Percentiles rank a stretch among this genome's conserved stretches.
Conservation (phyloP, 2,888 invertebrate genomes). For the Rotaria socialis region DNA sequence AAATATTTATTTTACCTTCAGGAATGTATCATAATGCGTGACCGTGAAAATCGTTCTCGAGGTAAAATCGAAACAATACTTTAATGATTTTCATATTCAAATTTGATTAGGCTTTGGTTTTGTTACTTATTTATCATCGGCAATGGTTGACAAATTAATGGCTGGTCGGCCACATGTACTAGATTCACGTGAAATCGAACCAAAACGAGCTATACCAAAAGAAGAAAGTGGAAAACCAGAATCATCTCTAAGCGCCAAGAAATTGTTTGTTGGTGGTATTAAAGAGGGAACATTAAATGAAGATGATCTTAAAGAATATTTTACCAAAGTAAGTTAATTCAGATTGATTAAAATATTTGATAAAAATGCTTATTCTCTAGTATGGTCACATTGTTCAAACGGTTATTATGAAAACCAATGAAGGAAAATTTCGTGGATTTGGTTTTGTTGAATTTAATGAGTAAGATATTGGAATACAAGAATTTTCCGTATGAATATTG, state of each 20-base stretch:
- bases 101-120: slow-evolving; percentile 58
- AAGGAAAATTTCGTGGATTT: slow-evolving; percentile 90
- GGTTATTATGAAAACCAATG: slow-evolving; percentile 54
- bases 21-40: slow-evolving; percentile 37
- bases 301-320: slow-evolving; percentile 17
- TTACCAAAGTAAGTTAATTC: neutral
- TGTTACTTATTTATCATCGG: slow-evolving; percentile 14
- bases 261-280: slow-evolving; percentile 32
- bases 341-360: too few species aligned
- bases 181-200: slow-evolving; percentile 24
- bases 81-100: neutral
- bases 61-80: neutral
- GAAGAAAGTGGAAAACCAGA: slow-evolving; percentile 74
- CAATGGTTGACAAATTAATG: slow-evolving; percentile 17
- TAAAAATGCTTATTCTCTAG: slow-evolving; percentile 58
- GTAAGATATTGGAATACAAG: slow-evolving; percentile 66
- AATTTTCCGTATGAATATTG: too few species aligned
- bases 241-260: slow-evolving; percentile 77
- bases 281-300: slow-evolving; percentile 61
- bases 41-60: neutral
- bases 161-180: slow-evolving; percentile 11
- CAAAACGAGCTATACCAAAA: slow-evolving; percentile 23
- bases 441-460: slow-evolving; percentile 94
- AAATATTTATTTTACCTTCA: neutral
- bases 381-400: slow-evolving; percentile 74